phyloP scores from a whole-genome alignment of 2,113 vertebrate species.

The Enhydra lutris region DNA sequence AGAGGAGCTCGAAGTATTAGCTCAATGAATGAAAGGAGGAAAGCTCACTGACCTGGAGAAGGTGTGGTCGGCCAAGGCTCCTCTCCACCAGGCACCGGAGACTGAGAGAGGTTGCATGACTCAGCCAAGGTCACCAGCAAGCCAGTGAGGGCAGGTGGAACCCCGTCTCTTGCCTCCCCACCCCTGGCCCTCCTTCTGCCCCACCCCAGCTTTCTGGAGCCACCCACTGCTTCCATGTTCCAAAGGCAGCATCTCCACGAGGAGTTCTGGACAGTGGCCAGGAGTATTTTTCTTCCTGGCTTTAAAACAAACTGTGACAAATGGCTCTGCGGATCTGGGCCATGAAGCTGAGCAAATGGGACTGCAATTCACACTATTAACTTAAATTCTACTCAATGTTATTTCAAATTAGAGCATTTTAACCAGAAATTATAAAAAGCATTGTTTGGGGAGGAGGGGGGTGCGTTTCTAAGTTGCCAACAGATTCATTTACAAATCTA shows the following conservation, averaged over 20 bases:
- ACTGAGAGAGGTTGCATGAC: neutral
- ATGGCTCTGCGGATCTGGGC: conserved; percentile 81
- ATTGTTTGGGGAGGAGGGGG: conserved; percentile 58
- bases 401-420: conserved; percentile 82
- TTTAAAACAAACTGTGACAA: conserved; percentile 84
- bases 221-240: conserved; percentile 43
- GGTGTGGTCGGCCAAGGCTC: too few species aligned
- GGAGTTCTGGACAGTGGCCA: conserved; percentile 78
- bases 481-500: conserved; percentile 1
- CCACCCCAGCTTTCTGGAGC: neutral
- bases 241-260: conserved; percentile 58
- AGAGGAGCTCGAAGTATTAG: neutral
- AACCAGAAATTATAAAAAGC: conserved; percentile 79
- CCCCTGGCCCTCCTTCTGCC: neutral
- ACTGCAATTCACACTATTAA: conserved; percentile 83
- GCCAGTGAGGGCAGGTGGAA: neutral
- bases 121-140: neutral
- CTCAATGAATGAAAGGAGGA: neutral
- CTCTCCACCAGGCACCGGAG: neutral
- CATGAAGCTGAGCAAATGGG: conserved; percentile 82
- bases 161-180: neutral
- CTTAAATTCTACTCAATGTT: conserved; percentile 78
- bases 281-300: conserved; percentile 77
- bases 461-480: conserved; percentile 11
- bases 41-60: neutral